A percentile compares a stretch with the other conserved stretches of the same genome.
phyloP scores from a whole-genome alignment of 1,140 invertebrate species.

The Maconellicoccus hirsutus region DNA sequence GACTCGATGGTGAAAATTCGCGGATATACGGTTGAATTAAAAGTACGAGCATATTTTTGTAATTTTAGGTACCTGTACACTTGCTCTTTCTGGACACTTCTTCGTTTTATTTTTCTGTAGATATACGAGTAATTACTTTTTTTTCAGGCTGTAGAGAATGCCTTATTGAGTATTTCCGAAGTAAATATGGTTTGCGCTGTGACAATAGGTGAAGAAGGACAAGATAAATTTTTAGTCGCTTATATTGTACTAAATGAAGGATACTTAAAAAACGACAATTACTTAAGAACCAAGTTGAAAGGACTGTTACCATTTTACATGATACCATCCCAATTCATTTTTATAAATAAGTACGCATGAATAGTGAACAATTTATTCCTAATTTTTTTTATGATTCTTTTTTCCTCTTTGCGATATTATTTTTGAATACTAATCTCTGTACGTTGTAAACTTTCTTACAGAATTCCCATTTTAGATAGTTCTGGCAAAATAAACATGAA shows the following conservation, averaged over 20 bases:
- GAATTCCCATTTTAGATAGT: constrained; percentile 31
- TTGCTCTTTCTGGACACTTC: too few relatives aligned
- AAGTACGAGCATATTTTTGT: constrained; percentile 25
- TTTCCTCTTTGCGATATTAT: background rate
- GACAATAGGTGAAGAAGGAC: constrained; percentile 39
- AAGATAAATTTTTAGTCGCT: constrained; percentile 41
- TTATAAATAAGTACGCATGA: constrained; percentile 33
- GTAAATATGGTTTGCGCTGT: constrained; percentile 39
- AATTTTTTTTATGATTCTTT: background rate
- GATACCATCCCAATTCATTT: constrained; percentile 42
- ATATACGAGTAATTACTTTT: too few relatives aligned
- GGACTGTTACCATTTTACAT: constrained; percentile 42
- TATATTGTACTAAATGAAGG: constrained; percentile 38
- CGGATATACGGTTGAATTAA: constrained; percentile 43
- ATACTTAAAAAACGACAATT: constrained; percentile 31
- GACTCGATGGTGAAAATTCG: constrained; percentile 44
- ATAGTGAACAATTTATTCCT: constrained; percentile 7
- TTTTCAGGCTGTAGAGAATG: constrained; percentile 39
- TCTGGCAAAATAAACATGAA: constrained; percentile 31
- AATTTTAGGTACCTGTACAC: background rate
- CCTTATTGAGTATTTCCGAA: constrained; percentile 36
- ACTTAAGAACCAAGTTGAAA: constrained; percentile 38
- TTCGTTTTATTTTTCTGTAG: too few relatives aligned
- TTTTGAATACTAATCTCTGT: too few relatives aligned
- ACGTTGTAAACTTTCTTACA: constrained; percentile 26